Conservation (phyloP, 1,140 invertebrate genomes). For the Pararge aegeria region DNA sequence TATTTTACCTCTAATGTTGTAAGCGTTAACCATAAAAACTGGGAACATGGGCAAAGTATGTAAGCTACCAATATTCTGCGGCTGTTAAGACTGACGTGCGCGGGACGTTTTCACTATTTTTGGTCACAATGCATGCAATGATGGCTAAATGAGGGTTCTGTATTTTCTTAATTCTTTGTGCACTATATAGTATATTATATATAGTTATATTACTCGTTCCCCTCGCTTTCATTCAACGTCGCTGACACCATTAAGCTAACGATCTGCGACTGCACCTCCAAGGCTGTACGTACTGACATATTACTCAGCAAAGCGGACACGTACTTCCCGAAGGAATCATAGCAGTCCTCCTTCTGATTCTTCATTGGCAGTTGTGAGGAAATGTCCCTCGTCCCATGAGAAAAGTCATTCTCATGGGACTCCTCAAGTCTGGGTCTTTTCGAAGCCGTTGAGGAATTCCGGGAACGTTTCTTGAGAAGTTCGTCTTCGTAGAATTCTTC, state of each 20-base stretch:
- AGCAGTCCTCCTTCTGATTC: conserved; percentile 28
- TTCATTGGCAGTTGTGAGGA: neutral
- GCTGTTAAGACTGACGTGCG: too few species aligned
- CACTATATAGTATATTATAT: too few species aligned
- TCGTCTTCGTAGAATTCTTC: neutral
- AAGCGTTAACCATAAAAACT: too few species aligned
- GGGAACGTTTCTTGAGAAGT: neutral
- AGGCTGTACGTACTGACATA: conserved; percentile 36
- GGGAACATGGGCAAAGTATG: too few species aligned
- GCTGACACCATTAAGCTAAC: conserved; percentile 33
- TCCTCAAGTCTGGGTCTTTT: conserved; percentile 7
- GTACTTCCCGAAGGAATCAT: conserved; percentile 43
- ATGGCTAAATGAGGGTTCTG: too few species aligned
- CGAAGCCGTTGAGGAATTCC: neutral
- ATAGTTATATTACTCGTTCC: too few species aligned
- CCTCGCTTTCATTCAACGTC: neutral
- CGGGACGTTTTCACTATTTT: too few species aligned
- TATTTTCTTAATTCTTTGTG: too few species aligned
- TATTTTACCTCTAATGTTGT: too few species aligned
- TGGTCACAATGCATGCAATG: too few species aligned
- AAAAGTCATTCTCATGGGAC: neutral
- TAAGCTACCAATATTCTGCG: too few species aligned
- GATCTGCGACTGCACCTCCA: conserved; percentile 42
- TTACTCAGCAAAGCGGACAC: conserved; percentile 39
- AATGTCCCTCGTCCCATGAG: neutral